A percentile compares a stretch with the other conserved stretches of the same genome.
Evolutionary conservation across 2,888 invertebrate genomes (phyloP).

Genomic region (Phasia obesa): DNA sequence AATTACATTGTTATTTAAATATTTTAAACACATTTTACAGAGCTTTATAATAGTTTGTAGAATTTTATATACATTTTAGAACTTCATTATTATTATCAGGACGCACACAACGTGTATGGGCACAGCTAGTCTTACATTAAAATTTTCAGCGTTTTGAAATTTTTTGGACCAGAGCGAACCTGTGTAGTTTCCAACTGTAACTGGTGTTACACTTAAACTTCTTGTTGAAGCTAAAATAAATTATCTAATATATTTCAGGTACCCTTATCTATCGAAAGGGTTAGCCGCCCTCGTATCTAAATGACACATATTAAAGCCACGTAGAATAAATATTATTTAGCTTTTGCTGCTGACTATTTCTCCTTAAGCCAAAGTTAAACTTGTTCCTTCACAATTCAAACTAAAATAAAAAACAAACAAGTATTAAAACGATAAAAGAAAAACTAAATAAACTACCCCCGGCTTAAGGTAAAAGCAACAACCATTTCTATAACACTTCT

Average conservation of each 20-base stretch:
- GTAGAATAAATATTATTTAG: constrained; percentile 68
- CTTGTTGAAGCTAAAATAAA: no score
- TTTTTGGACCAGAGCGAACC: no score
- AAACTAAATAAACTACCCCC: constrained; percentile 44
- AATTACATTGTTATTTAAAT: no score
- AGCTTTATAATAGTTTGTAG: no score
- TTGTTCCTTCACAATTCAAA: constrained; percentile 32
- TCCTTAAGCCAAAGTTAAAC: constrained; percentile 69
- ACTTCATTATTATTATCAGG: no score
- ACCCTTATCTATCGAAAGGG: background rate
- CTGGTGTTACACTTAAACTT: no score
- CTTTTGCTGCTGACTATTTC: constrained; percentile 66
- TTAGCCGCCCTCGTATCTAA: constrained; percentile 1
- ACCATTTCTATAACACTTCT: constrained; percentile 2
- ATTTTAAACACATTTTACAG: no score
- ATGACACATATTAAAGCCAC: constrained; percentile 57
- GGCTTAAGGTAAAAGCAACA: constrained; percentile 43
- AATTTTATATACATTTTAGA: no score
- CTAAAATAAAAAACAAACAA: background rate
- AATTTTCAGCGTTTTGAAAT: no score
- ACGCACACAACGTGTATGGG: no score
- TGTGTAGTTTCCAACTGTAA: no score
- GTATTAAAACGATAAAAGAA: background rate
- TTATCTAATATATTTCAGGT: background rate
- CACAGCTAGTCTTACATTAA: no score